A percentile compares a stretch with the other conserved stretches of the same genome.
These are phyloP conservation scores for Polymixis lichenea DNA, from an alignment of 2,888 invertebrate genomes.

Conservation along the genomic window DNA sequence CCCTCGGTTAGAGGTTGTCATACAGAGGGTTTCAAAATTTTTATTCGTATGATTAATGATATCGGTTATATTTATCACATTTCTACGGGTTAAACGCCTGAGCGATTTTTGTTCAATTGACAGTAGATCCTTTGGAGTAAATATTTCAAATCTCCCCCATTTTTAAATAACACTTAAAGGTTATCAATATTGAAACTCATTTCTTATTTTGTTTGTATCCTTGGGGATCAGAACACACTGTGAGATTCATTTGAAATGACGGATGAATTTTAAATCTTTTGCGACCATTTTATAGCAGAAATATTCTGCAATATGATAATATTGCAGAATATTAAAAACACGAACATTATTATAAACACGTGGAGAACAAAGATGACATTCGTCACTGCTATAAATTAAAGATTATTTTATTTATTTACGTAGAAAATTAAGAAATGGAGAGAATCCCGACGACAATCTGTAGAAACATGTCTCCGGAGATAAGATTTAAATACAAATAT, in stretches of 20 bases:
- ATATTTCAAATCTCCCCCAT: slow-evolving; percentile 72
- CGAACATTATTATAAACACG: slow-evolving; percentile 8
- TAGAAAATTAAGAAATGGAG: slow-evolving; percentile 9
- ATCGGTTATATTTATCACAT: slow-evolving; percentile 69
- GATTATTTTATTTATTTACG: neutral
- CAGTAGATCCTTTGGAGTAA: slow-evolving; percentile 80
- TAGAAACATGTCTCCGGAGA: slow-evolving; percentile 44
- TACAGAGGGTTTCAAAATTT: slow-evolving; percentile 72
- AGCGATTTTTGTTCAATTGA: slow-evolving; percentile 86
- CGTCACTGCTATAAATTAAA: slow-evolving; percentile 8
- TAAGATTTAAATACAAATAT: slow-evolving; percentile 59
- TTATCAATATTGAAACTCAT: slow-evolving; percentile 74
- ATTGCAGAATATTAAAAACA: no score
- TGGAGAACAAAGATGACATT: neutral
- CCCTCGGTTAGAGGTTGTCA: slow-evolving; percentile 66
- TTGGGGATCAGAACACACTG: slow-evolving; percentile 71
- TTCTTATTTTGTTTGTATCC: slow-evolving; percentile 78
- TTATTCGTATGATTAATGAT: slow-evolving; percentile 87
- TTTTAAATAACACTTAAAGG: slow-evolving; percentile 79
- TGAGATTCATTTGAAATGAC: slow-evolving; percentile 73
- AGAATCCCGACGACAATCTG: slow-evolving; percentile 28
- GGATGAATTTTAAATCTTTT: slow-evolving; percentile 71
- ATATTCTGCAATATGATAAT: slow-evolving; percentile 10
- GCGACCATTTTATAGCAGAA: slow-evolving; percentile 18
- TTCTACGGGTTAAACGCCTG: slow-evolving; percentile 76